Evolutionary conservation across 2,797 vertebrate genomes (phyloP).

Genomic region (Neosalanx taihuensis): DNA sequence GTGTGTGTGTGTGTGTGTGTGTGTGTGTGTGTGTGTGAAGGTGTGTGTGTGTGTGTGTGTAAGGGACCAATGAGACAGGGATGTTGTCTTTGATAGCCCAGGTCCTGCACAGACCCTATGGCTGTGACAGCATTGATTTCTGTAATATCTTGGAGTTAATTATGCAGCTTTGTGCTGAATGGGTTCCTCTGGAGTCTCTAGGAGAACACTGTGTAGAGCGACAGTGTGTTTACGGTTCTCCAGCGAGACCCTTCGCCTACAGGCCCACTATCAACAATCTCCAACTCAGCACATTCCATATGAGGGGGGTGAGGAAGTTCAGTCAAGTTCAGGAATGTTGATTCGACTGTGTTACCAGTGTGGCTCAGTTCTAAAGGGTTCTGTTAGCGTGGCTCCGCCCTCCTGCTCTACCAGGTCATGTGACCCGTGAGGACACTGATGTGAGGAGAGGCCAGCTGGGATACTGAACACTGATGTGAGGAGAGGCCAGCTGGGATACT

Average conservation of each 20-base stretch:
- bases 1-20: conserved; percentile 29
- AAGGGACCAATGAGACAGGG: conserved; percentile 42
- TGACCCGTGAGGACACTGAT: too few relatives aligned
- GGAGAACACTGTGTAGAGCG: conserved; percentile 33
- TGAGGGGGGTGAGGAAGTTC: conserved; percentile 23
- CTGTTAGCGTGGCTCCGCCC: too few relatives aligned
- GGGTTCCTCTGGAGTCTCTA: conserved; percentile 43
- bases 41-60: conserved; percentile 14
- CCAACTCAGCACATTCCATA: conserved; percentile 53
- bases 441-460: too few relatives aligned
- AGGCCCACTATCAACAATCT: conserved; percentile 50
- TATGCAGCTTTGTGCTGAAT: conserved; percentile 68
- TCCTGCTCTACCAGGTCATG: too few relatives aligned
- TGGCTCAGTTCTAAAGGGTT: conserved; percentile 30
- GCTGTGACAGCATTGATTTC: conserved; percentile 63
- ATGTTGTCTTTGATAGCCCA: conserved; percentile 54
- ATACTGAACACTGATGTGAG: too few relatives aligned
- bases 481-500: too few relatives aligned
- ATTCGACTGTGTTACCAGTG: conserved; percentile 38
- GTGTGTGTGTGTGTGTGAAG: conserved; percentile 13
- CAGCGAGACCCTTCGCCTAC: conserved; percentile 32
- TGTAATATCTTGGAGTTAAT: conserved; percentile 70
- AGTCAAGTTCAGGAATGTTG: conserved; percentile 35
- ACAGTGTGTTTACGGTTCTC: conserved; percentile 62
- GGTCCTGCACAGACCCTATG: conserved; percentile 43